Evolutionary conservation across 2,797 vertebrate species (phyloP).

Genomic region (Urosaurus nigricauda): DNA sequence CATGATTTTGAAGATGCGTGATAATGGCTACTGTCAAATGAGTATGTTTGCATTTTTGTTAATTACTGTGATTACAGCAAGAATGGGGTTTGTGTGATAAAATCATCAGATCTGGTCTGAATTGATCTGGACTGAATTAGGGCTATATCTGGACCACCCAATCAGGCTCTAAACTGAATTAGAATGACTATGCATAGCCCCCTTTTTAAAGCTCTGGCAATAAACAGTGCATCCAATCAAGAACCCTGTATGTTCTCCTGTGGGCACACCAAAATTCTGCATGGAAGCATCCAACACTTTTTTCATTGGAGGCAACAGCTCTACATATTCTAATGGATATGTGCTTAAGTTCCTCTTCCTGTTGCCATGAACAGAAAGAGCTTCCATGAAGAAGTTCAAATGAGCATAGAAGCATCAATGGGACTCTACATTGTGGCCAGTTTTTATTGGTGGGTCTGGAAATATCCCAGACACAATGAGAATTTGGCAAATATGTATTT

Average conservation of each 20-base stretch:
- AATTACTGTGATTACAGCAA: too few species aligned
- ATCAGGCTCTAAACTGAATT: too few species aligned
- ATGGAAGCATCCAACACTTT: neutral
- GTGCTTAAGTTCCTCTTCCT: neutral
- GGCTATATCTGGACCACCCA: too few species aligned
- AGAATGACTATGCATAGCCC: too few species aligned
- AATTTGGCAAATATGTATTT: constrained; percentile 6
- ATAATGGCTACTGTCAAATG: too few species aligned
- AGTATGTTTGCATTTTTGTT: too few species aligned
- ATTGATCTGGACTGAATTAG: too few species aligned
- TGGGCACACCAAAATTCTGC: neutral
- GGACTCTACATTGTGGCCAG: neutral
- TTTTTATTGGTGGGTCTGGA: constrained; percentile 14
- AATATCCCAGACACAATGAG: constrained; percentile 12
- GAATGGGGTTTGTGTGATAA: too few species aligned
- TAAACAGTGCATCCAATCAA: neutral
- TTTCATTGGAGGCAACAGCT: neutral
- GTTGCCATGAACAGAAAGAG: neutral
- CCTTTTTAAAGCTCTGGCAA: neutral
- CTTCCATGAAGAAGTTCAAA: neutral
- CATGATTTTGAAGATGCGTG: too few species aligned
- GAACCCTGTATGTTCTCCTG: too few species aligned
- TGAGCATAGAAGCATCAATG: neutral
- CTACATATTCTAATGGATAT: neutral
- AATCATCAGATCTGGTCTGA: too few species aligned